A percentile compares a stretch with the other conserved stretches of the same genome.
Evolutionary conservation across 2,113 vertebrate species (phyloP).

Genomic region (Chionodraco myersi): DNA sequence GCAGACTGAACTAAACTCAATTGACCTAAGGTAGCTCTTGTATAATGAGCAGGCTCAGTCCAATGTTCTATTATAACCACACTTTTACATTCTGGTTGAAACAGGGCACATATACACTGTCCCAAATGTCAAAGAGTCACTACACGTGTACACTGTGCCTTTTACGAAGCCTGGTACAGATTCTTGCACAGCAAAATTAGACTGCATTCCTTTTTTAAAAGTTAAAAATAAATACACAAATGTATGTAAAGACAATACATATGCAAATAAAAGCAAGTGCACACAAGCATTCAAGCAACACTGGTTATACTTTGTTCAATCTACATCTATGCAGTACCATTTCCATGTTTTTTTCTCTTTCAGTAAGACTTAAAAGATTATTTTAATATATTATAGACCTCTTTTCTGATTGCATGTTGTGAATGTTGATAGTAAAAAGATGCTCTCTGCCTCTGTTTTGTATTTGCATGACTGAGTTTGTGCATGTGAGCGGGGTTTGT

Average conservation of each 20-base stretch:
- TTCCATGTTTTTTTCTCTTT: not conserved
- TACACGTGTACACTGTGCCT: not conserved
- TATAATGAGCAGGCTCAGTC: constrained; percentile 33
- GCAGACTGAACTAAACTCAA: constrained; percentile 22
- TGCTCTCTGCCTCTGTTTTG: not conserved
- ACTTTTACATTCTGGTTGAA: constrained; percentile 13
- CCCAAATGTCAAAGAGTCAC: not conserved
- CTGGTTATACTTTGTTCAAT: not conserved
- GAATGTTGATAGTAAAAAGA: not conserved
- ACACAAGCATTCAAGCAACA: not conserved
- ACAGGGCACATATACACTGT: not conserved
- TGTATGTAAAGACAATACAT: not conserved
- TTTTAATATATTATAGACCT: not conserved
- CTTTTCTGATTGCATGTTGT: not conserved
- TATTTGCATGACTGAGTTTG: not conserved
- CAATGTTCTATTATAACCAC: not conserved
- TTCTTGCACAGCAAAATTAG: not conserved
- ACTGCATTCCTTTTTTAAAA: not conserved
- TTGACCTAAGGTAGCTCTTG: constrained; percentile 9
- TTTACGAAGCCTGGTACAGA: not conserved
- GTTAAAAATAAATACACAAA: not conserved
- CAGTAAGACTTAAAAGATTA: not conserved
- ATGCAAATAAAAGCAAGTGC: not conserved
- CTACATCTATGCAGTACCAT: not conserved
- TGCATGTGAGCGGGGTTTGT: constrained; percentile 2